Evolutionary conservation across 2,888 invertebrate species (phyloP).

Genomic region (Trilocha varians): DNA sequence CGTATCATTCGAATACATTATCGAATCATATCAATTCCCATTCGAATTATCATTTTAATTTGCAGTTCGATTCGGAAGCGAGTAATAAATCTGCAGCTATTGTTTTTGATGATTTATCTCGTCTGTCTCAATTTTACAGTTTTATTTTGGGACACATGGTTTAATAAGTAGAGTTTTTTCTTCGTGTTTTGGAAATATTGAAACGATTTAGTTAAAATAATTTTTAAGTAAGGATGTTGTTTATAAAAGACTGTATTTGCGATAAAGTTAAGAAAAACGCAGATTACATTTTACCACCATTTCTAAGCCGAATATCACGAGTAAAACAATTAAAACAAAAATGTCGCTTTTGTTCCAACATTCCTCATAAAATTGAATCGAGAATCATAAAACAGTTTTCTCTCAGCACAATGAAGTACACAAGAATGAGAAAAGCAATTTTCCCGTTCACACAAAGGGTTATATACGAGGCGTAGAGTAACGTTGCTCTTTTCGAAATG

Average conservation of each 20-base stretch:
- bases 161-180: too few relatives aligned
- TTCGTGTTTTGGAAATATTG: too few relatives aligned
- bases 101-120: slow-evolving; percentile 41
- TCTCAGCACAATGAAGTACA: slow-evolving; percentile 13
- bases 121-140: slow-evolving; percentile 20
- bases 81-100: slow-evolving; percentile 46
- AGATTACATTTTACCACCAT: too few relatives aligned
- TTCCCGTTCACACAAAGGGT: slow-evolving; percentile 33
- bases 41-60: slow-evolving; percentile 44
- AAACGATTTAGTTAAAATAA: too few relatives aligned
- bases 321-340: too few relatives aligned
- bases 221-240: too few relatives aligned
- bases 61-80: slow-evolving; percentile 39
- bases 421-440: slow-evolving; percentile 31
- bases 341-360: too few relatives aligned
- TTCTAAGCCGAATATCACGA: too few relatives aligned
- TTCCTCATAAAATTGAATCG: too few relatives aligned
- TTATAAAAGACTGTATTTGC: too few relatives aligned
- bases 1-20: background rate
- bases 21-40: slow-evolving; percentile 41
- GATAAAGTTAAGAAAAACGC: too few relatives aligned
- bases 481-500: slow-evolving; percentile 63
- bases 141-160: too few relatives aligned
- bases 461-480: slow-evolving; percentile 39
- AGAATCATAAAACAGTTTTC: slow-evolving; percentile 15